Conservation (phyloP, 2,113 vertebrate genomes). For the Laticauda laticaudata region DNA sequence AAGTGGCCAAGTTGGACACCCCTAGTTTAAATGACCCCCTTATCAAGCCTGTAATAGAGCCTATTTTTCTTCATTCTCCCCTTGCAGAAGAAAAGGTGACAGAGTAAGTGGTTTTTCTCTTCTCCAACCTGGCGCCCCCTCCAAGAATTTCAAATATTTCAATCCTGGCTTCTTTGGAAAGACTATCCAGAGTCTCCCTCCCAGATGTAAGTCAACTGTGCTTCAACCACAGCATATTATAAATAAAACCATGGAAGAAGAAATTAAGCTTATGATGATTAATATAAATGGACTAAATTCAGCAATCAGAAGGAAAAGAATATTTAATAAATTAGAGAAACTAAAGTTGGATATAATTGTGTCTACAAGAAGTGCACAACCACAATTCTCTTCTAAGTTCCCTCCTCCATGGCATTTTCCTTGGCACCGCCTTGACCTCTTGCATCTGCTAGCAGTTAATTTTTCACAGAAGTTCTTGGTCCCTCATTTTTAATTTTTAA, state of each 20-base stretch:
- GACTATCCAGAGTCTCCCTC: no score
- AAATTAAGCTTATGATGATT: no score
- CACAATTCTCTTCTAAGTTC: neutral
- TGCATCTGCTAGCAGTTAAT: neutral
- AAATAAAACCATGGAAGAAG: no score
- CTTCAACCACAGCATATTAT: no score
- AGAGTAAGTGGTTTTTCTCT: neutral
- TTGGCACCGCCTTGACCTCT: neutral
- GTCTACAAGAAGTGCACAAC: no score
- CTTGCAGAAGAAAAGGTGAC: neutral
- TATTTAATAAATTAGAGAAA: no score
- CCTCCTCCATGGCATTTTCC: neutral
- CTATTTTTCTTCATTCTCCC: neutral
- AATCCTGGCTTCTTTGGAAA: neutral
- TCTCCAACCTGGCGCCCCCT: neutral
- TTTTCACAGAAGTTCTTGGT: slow-evolving; percentile 24
- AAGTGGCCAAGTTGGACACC: neutral
- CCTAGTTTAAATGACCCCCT: neutral
- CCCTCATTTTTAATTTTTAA: slow-evolving; percentile 60
- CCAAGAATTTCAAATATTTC: neutral
- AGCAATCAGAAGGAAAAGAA: no score
- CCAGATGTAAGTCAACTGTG: no score
- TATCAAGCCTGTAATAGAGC: neutral
- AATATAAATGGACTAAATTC: no score
- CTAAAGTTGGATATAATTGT: no score